These are phyloP conservation scores for Menura novaehollandiae DNA, from an alignment of 2,113 vertebrate species.

Conservation along the genomic window DNA sequence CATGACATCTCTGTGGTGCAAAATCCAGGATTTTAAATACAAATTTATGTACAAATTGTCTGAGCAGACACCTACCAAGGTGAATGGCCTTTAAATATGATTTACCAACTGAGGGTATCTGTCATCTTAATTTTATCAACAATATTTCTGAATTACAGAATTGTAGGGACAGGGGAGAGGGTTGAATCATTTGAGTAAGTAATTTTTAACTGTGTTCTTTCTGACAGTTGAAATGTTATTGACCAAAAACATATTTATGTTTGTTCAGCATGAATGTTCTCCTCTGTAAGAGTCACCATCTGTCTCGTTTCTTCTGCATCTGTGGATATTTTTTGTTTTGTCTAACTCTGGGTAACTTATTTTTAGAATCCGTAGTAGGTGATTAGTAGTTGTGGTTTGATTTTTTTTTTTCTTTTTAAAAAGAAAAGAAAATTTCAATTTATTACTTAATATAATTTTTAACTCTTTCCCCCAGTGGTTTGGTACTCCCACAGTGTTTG, in stretches of 20 bases:
- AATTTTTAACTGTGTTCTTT: not conserved
- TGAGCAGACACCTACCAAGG: not conserved
- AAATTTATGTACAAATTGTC: too few species aligned
- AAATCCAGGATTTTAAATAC: not conserved
- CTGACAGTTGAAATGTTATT: constrained; percentile 19
- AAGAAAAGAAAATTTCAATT: not conserved
- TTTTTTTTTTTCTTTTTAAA: not conserved
- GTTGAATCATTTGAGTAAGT: not conserved
- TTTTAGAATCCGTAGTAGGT: not conserved
- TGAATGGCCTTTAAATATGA: not conserved
- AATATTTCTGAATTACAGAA: not conserved
- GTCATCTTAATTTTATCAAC: not conserved
- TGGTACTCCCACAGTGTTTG: not conserved
- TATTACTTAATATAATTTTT: not conserved
- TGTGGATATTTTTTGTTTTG: not conserved
- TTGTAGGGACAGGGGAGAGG: not conserved
- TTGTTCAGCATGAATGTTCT: not conserved
- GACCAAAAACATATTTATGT: not conserved
- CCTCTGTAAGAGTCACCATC: not conserved
- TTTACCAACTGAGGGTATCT: not conserved
- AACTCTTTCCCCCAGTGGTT: not conserved
- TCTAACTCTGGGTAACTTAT: not conserved
- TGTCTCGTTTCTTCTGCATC: not conserved
- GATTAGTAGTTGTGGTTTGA: not conserved
- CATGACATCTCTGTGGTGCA: not conserved